Percentiles rank a stretch among this genome's conserved stretches.
phyloP scores from a whole-genome alignment of 2,113 vertebrate genomes.

The Vidua macroura region DNA sequence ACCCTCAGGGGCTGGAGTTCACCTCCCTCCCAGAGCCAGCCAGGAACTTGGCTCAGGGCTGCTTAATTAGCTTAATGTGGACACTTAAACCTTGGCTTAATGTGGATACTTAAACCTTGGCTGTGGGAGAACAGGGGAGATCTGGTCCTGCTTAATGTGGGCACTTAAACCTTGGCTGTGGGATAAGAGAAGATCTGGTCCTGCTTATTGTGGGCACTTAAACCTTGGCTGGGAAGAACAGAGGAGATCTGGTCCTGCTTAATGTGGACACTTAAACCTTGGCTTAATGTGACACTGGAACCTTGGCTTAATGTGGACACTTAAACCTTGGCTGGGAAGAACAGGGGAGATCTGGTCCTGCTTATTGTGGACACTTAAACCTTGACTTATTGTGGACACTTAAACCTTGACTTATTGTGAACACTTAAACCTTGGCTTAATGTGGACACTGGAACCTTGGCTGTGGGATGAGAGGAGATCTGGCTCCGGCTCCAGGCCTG shows the following conservation, averaged over 20 bases:
- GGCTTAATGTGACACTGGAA: background rate
- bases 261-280: background rate
- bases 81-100: background rate
- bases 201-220: background rate
- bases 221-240: background rate
- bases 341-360: too few species aligned
- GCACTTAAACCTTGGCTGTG: background rate
- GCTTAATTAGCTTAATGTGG: background rate
- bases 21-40: background rate
- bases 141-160: background rate
- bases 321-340: background rate
- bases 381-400: too few species aligned
- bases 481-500: background rate
- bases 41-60: background rate
- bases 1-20: background rate
- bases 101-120: background rate
- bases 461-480: too few species aligned
- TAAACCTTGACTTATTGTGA: background rate
- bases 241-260: background rate
- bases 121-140: too few species aligned
- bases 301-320: too few species aligned
- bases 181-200: background rate
- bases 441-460: too few species aligned
- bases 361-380: background rate
- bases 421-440: background rate